Evolutionary conservation across 2,113 vertebrate genomes (phyloP), one percentile per base, ranked within the genome.

Genomic region (Syngnathus floridae): DNA sequence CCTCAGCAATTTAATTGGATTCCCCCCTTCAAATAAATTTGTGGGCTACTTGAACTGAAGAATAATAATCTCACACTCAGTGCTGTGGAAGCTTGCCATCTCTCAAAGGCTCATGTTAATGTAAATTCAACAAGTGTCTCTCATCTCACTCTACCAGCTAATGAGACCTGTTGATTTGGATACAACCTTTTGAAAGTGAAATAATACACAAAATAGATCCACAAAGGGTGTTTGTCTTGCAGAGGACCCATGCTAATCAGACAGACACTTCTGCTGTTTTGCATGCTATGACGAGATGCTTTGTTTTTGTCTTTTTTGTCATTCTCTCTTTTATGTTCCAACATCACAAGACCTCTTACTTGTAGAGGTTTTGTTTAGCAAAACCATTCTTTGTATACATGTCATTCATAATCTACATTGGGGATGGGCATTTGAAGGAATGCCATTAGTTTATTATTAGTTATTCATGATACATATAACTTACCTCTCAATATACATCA

Each of bases 171-270:
- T 80, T 36, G 68, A 67, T 74, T 80, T 75, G 76, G 76, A 69
- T 21, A 14, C 14, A 7, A 61, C 67, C 72, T 68, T 77, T 67
- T 77, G 68, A 63, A 69, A 73, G 73, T 41, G 14, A 46, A 35
- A 51, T 22, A 37, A 6, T 6, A 56, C 69, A 78, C 72, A 79
- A 78, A 80, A 69, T 46, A 61, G 54, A 79, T 56, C 45, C 75
- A 83, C 80, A 79, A 77, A 80, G 80, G 73, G 11, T 78, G 81
- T 82, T 81, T 82, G 73, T 73, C 71, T 78, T 66, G 78, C 70
- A n/a, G 67, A 83, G 76, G 56, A 67, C 57, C 26, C 63, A 79
- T 78, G 78, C 85, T 78, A 82, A 83, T 84, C 75, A 82, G 67
- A 73, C 73, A 80, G 67, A 73, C 77, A 79, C 75, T 80, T 73